Conservation (phyloP, 2,888 invertebrate species). For the Allophyes oxyacanthae region DNA sequence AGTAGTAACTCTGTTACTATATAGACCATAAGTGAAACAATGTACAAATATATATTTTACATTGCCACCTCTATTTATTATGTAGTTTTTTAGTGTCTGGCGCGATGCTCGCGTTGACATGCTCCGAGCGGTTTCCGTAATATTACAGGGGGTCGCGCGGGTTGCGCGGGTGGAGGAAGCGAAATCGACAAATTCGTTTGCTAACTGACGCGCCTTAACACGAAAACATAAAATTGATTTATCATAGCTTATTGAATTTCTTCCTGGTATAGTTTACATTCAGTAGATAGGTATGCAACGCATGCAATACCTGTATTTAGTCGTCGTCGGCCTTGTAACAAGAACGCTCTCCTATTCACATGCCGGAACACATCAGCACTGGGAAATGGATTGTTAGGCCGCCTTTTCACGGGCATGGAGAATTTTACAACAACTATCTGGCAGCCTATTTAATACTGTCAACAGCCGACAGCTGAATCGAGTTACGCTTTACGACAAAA, state of each 20-base stretch:
- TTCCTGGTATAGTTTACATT: conserved; percentile 10
- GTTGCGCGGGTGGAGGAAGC: too few relatives aligned
- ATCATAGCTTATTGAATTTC: conserved; percentile 7
- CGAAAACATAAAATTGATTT: conserved; percentile 27
- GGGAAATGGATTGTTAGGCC: conserved; percentile 42
- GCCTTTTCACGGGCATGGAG: conserved; percentile 39
- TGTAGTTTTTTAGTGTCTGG: too few relatives aligned
- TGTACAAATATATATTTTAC: too few relatives aligned
- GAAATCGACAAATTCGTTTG: too few relatives aligned
- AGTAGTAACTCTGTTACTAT: too few relatives aligned
- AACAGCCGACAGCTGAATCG: conserved; percentile 30
- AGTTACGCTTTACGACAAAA: conserved; percentile 11
- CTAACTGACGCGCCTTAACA: too few relatives aligned
- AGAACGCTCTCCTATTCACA: conserved; percentile 23
- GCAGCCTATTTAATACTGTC: conserved; percentile 44
- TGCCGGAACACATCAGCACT: conserved; percentile 52
- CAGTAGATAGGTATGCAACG: neutral
- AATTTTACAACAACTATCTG: conserved; percentile 44
- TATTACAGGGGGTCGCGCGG: too few relatives aligned
- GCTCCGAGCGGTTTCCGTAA: too few relatives aligned
- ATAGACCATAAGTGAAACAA: too few relatives aligned
- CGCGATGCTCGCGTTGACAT: too few relatives aligned
- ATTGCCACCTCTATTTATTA: too few relatives aligned
- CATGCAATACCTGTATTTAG: conserved; percentile 37
- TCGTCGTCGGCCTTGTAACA: conserved; percentile 33